Evolutionary conservation across 2,797 vertebrate genomes (phyloP), one percentile per base, ranked within the genome.

Genomic region (Phyllotis vaccarum): DNA sequence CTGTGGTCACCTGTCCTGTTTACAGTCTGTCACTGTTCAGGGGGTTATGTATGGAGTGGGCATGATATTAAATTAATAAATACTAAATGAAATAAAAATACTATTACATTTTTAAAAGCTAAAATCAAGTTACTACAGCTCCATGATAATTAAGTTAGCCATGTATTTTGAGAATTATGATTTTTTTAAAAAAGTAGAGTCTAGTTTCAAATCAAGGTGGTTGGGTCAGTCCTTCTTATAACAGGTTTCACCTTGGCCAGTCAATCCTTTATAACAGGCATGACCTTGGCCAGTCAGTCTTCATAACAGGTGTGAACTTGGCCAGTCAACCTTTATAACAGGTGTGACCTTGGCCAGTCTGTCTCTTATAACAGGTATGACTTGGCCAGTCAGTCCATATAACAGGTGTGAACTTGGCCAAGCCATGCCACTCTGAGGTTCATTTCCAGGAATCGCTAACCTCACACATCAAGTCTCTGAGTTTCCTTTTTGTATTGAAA

Each of bases 71-170:
- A 90, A 89, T 75, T 19, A 86, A 80, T 60, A 19, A 91, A 92
- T 72, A 12, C 37, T 72, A 72, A 72, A 24, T 72, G 37, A 11
- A 72, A 75, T 60, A 12, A 93, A 93, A 92, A 70, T 27, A 31
- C 22, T 86, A n/a, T 40, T 94, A 60, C 96, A 86, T 94, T 6
- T 64, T 83, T 49, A 76, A 60, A 92, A 60, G 49, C 17, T 34
- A 66, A 94, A 89, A 89, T 85, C 22, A 86, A 64, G 2, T 62
- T 31, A 83, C 52, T 80, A n/a, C 34, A 43, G 14, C 60, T 27
- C 58, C 64, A 52, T 76, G 14, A 90, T 66, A 91, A 94, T 54
- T 76, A 92, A 91, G 83, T 56, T 37, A 78, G 43, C 6, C 68
- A 68, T 27, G 34, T 24, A 54, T 27, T 92, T 92, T 56, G 52